Evolutionary conservation across 2,888 invertebrate species (phyloP).

Genomic region (Cantharis lateralis): DNA sequence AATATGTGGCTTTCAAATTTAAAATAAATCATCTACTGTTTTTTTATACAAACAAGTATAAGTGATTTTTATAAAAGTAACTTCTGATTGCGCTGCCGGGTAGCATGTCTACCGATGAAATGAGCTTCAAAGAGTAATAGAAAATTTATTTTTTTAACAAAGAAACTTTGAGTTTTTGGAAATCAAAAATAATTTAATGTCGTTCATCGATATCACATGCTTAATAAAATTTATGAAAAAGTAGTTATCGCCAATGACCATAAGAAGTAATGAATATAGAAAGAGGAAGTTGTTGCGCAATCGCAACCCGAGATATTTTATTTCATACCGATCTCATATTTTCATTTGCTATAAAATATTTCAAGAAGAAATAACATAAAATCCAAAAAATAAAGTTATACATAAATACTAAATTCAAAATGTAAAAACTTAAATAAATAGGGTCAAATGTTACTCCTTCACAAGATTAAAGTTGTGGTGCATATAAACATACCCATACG

Average conservation of each 20-base stretch:
- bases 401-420: neutral
- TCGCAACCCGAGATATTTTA: neutral
- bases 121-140: neutral
- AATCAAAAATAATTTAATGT: neutral
- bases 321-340: neutral
- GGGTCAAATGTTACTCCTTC: neutral
- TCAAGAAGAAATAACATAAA: neutral
- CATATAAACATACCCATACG: neutral
- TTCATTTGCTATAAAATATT: neutral
- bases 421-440: neutral
- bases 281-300: neutral
- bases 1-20: neutral
- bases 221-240: neutral
- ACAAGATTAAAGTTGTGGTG: neutral
- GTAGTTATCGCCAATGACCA: neutral
- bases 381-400: neutral
- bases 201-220: neutral
- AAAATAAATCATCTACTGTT: neutral
- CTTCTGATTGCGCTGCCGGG: neutral
- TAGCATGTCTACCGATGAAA: neutral
- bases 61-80: no score
- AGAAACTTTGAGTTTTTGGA: neutral
- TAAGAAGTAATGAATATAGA: neutral
- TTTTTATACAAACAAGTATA: neutral
- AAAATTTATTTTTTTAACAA: neutral